These are phyloP conservation scores for Micromussa lordhowensis DNA, from an alignment of 92 coral and sea anemone species.

Conservation along the genomic window DNA sequence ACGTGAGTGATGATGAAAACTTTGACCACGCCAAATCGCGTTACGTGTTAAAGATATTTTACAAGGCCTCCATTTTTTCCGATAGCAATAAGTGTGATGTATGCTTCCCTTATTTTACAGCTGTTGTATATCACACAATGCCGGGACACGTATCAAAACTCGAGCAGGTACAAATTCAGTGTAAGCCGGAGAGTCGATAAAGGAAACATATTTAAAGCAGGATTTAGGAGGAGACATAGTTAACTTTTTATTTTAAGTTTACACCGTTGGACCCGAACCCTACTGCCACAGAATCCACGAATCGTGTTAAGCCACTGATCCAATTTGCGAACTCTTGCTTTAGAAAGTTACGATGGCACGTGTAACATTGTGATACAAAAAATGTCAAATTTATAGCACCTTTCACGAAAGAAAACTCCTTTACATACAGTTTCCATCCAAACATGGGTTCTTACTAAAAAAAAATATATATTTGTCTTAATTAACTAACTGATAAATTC, in stretches of 20 bases:
- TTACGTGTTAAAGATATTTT: not conserved
- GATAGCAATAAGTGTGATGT: not conserved
- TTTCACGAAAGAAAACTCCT: not conserved
- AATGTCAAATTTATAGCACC: not conserved
- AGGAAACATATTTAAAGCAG: too few species aligned
- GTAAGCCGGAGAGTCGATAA: not conserved
- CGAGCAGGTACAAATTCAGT: not conserved
- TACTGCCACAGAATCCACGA: too few species aligned
- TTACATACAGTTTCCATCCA: too few species aligned
- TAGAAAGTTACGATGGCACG: not conserved
- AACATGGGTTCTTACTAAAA: too few species aligned
- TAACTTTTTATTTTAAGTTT: too few species aligned
- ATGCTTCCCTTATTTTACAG: not conserved
- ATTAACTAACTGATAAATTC: too few species aligned
- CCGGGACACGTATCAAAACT: too few species aligned
- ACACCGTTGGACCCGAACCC: too few species aligned
- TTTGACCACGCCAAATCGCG: not conserved
- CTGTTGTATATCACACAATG: too few species aligned
- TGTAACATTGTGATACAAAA: not conserved
- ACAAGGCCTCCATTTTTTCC: not conserved
- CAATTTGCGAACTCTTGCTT: not conserved
- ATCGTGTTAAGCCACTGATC: too few species aligned
- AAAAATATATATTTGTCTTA: too few species aligned
- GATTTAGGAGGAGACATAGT: too few species aligned
- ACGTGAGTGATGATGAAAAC: not conserved